These are phyloP conservation scores for Sitophilus oryzae DNA, from an alignment of 1,140 invertebrate species.

Conservation along the genomic window DNA sequence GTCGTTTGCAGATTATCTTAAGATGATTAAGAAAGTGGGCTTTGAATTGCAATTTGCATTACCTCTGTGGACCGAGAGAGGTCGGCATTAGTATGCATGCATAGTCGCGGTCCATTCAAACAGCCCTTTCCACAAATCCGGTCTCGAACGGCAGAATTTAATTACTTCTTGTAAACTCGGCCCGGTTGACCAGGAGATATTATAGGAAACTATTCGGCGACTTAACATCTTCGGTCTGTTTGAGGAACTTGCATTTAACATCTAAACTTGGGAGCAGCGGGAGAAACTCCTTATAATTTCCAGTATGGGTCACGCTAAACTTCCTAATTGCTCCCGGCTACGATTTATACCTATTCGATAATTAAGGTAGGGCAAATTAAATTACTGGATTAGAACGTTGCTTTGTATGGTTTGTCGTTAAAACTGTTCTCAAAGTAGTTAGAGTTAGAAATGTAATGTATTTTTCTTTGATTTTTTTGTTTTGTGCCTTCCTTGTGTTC, in stretches of 20 bases:
- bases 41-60: conserved; percentile 30
- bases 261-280: conserved; percentile 28
- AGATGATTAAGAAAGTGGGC: conserved; percentile 28
- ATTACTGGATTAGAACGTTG: too few relatives aligned
- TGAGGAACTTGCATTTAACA: conserved; percentile 35
- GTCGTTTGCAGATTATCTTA: conserved; percentile 30
- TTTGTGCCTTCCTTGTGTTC: too few relatives aligned
- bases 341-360: conserved; percentile 24
- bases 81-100: conserved; percentile 35
- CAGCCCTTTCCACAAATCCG: conserved; percentile 34
- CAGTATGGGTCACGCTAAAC: conserved; percentile 15
- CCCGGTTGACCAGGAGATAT: conserved; percentile 39
- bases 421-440: too few relatives aligned
- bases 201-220: conserved; percentile 40
- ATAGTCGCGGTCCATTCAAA: conserved; percentile 35
- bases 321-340: conserved; percentile 24
- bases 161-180: conserved; percentile 36
- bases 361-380: too few relatives aligned
- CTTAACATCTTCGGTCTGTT: conserved; percentile 36
- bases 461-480: too few relatives aligned
- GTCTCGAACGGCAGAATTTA: conserved; percentile 39
- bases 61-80: conserved; percentile 14
- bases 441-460: too few relatives aligned
- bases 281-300: conserved; percentile 25
- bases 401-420: too few relatives aligned